Percentiles rank a stretch among this genome's conserved stretches.
Conservation (phyloP, 2,888 invertebrate genomes). For the Drosophila ochracea region DNA sequence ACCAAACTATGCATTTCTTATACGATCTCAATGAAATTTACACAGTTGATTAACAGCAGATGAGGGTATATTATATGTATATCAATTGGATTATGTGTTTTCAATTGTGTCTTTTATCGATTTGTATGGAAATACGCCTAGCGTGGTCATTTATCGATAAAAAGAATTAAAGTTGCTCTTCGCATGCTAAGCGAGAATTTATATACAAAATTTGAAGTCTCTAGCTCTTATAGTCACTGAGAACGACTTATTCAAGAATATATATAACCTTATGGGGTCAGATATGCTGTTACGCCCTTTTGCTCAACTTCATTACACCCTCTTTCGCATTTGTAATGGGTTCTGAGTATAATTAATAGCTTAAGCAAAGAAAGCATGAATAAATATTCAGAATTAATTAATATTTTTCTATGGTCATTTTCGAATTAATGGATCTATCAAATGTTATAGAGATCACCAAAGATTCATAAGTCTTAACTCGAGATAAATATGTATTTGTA, state of each 20-base stretch:
- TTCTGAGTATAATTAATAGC: neutral
- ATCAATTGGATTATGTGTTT: neutral
- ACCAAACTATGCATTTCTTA: too few relatives aligned
- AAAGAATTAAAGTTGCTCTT: neutral
- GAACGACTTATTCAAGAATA: neutral
- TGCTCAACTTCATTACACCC: neutral
- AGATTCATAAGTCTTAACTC: neutral
- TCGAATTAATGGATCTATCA: neutral
- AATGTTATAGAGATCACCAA: neutral
- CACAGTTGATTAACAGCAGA: neutral
- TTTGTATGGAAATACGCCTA: neutral
- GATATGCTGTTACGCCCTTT: neutral
- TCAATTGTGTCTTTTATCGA: neutral
- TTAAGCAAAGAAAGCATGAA: neutral
- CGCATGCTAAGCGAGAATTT: neutral
- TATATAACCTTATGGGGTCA: neutral
- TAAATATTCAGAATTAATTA: neutral
- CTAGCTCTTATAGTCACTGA: neutral
- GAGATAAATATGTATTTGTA: conserved; percentile 19
- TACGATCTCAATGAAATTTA: too few relatives aligned
- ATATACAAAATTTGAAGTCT: neutral
- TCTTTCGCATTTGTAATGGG: neutral
- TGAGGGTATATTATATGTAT: neutral
- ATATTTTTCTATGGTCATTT: neutral
- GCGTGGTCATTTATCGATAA: neutral